Percentiles rank a stretch among this genome's conserved stretches.
These are phyloP conservation scores for Nixonia krombeini DNA, from an alignment of 1,140 invertebrate genomes.

Conservation along the genomic window DNA sequence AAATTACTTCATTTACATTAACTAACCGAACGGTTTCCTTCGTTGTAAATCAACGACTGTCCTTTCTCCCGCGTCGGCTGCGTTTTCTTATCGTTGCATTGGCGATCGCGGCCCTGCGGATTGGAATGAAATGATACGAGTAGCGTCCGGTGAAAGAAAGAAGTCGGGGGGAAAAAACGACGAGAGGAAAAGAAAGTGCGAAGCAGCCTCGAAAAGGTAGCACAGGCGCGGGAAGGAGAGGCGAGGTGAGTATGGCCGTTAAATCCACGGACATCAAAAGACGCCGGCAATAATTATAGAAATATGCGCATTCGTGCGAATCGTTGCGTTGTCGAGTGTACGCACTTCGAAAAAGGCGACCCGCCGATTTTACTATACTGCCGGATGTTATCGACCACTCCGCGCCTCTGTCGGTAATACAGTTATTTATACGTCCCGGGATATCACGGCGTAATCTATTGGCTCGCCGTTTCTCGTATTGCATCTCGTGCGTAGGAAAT, in stretches of 20 bases:
- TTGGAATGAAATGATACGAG: slow-evolving; percentile 46
- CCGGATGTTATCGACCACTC: slow-evolving; percentile 57
- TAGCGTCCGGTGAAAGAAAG: slow-evolving; percentile 18
- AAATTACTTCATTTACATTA: no score
- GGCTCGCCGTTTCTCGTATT: slow-evolving; percentile 45
- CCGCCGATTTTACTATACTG: slow-evolving; percentile 40
- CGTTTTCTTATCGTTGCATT: slow-evolving; percentile 57
- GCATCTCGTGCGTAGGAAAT: slow-evolving; percentile 18
- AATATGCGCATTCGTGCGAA: slow-evolving; percentile 65
- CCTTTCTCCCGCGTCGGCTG: no score
- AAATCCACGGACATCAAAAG: slow-evolving; percentile 61
- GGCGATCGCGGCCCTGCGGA: slow-evolving; percentile 37
- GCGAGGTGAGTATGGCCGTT: slow-evolving; percentile 26
- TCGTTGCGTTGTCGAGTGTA: slow-evolving; percentile 50
- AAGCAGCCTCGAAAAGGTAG: slow-evolving; percentile 30
- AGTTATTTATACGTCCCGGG: slow-evolving; percentile 62
- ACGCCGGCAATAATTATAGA: slow-evolving; percentile 70
- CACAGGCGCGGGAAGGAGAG: slow-evolving; percentile 23
- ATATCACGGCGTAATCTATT: slow-evolving; percentile 60
- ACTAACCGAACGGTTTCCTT: no score
- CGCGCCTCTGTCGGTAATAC: slow-evolving; percentile 60
- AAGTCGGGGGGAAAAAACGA: slow-evolving; percentile 10
- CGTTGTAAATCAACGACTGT: no score
- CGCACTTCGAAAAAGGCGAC: slow-evolving; percentile 46
- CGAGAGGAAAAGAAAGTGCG: slow-evolving; percentile 20